Percentiles rank a stretch among this genome's conserved stretches.
These are phyloP conservation scores for Cossypha polioptera DNA, from an alignment of 2,797 vertebrate species.

Conservation along the genomic window DNA sequence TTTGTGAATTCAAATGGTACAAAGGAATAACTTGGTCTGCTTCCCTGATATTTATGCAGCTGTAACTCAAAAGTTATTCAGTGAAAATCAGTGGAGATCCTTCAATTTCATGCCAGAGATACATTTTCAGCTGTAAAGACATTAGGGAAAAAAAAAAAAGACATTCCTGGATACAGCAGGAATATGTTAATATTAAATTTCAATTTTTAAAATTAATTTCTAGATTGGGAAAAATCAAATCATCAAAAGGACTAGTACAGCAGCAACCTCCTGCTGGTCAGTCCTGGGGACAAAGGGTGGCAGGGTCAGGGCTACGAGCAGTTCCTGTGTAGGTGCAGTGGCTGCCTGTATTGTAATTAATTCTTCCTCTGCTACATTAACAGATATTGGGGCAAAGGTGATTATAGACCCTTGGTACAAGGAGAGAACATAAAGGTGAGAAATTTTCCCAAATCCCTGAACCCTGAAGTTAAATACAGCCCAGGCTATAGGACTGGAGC, in stretches of 20 bases:
- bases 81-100: neutral
- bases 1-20: neutral
- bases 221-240: neutral
- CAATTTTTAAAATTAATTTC: neutral
- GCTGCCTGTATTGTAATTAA: neutral
- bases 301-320: accelerated
- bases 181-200: neutral
- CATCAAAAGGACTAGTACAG: neutral
- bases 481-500: neutral
- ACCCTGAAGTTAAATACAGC: neutral
- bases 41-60: neutral
- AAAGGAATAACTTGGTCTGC: neutral
- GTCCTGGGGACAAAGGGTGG: neutral
- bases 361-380: neutral
- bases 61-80: neutral
- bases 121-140: neutral
- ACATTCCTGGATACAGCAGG: neutral
- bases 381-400: neutral
- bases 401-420: neutral
- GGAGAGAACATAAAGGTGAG: neutral
- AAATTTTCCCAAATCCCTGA: neutral
- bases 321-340: neutral
- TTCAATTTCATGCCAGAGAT: neutral
- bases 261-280: neutral
- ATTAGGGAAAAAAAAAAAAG: neutral